phyloP scores from a whole-genome alignment of 2,888 invertebrate species.

The Uloborus plumipes region DNA sequence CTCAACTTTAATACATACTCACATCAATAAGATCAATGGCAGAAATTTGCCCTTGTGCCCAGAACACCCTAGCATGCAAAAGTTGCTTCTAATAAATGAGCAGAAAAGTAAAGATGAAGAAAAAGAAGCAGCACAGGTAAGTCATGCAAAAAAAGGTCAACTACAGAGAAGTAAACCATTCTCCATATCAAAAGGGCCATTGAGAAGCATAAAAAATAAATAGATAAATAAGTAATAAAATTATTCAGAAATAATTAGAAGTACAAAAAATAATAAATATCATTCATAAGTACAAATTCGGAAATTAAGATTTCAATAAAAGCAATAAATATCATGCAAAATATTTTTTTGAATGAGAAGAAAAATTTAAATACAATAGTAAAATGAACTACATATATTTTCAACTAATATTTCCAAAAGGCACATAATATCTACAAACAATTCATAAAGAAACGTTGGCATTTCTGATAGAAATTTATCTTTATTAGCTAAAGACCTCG shows the following conservation, averaged over 20 bases:
- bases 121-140: constrained; percentile 46
- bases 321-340: too few species aligned
- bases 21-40: constrained; percentile 62
- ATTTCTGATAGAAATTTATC: too few species aligned
- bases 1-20: constrained; percentile 43
- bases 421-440: too few species aligned
- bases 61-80: constrained; percentile 65
- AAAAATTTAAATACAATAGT: background rate
- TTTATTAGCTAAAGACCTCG: too few species aligned
- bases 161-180: constrained; percentile 35
- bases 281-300: too few species aligned
- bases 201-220: constrained; percentile 5
- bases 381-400: background rate
- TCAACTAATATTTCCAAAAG: background rate
- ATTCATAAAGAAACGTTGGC: too few species aligned
- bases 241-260: background rate
- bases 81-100: constrained; percentile 66
- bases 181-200: constrained; percentile 26
- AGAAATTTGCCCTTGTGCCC: constrained; percentile 63
- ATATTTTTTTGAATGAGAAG: background rate
- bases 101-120: constrained; percentile 49
- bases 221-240: background rate
- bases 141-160: constrained; percentile 59
- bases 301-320: too few species aligned
- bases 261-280: constrained; percentile 1